Evolutionary conservation across 37 sponge, comb jelly and placozoan genomes (phyloP), one percentile per base, ranked within the genome.

Genomic region (Geodia barretti): DNA sequence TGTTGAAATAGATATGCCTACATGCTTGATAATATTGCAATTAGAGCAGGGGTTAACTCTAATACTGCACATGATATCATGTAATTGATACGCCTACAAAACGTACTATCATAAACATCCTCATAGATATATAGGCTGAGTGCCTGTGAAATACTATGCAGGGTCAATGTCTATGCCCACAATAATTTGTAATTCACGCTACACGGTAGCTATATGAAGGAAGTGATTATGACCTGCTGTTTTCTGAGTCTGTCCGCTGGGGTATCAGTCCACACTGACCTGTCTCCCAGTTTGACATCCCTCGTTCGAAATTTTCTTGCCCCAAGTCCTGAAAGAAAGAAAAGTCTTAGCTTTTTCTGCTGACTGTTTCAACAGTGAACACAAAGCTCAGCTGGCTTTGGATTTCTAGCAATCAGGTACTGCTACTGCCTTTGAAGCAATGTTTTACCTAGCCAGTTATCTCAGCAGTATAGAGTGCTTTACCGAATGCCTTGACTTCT

Each of bases 251-350:
- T 68, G 54, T 89, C 91, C 8, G 87, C 84, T 28, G 94, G 94
- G 0, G 88, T 86, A 69, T 89, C 84, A 32, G 94, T 93, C 94
- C 94, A 93, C 70, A 93, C 90, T 1, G 94, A 93, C 41, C 84
- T 61, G 76, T 93, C 94, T 43, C 91, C 94, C 19, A 60, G 34
- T 21, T 89, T 87, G 62, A 38, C 23, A 29, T 68, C 63, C 0
- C 30, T 66, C 9, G 79, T 86, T 23, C 87, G 78, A 62, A 93
- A 93, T 79, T 93, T 93, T 30, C 93, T 65, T n/a, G 93, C 42
- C 1, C 93, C 93, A 35, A 92, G 23, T 31, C 90, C 90, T 84
- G 41, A 1, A 63, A 8, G 21, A n/a, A n/a, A n/a, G n/a, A n/a
- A n/a, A n/a, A n/a, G n/a, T n/a, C n/a, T n/a, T n/a, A n/a, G n/a